These are phyloP conservation scores for Limnephilus auricula DNA, from an alignment of 2,888 invertebrate genomes.

Conservation along the genomic window DNA sequence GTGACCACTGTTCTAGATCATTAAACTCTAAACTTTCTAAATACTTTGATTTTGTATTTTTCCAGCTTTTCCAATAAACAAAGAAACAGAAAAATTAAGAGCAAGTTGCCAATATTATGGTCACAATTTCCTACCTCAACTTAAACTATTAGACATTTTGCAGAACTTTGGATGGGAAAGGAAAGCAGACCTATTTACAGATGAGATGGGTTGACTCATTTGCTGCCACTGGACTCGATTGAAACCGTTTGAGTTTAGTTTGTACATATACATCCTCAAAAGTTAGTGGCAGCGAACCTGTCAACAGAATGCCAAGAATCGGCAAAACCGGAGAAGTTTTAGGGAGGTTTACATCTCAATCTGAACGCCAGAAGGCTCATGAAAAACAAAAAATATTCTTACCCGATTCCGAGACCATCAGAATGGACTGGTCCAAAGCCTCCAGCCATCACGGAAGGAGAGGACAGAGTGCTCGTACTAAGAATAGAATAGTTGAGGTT, in stretches of 20 bases:
- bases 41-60: background rate
- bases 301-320: background rate
- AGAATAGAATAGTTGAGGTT: conserved; percentile 92
- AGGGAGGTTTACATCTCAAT: background rate
- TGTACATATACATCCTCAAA: too few species aligned
- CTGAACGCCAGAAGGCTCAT: background rate
- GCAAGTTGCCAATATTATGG: too few species aligned
- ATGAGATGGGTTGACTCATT: too few species aligned
- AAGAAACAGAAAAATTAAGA: background rate
- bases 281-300: too few species aligned
- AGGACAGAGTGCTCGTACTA: conserved; percentile 95
- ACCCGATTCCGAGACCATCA: conserved; percentile 96
- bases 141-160: background rate
- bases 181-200: too few species aligned
- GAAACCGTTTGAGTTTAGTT: too few species aligned
- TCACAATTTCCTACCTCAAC: background rate
- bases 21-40: background rate
- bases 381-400: conserved; percentile 72
- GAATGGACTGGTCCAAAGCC: conserved; percentile 95
- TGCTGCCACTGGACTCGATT: too few species aligned
- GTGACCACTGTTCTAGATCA: too few species aligned
- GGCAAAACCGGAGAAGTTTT: background rate
- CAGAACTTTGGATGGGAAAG: background rate
- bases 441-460: conserved; percentile 90
- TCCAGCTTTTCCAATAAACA: background rate